Percentiles rank a stretch among this genome's conserved stretches.
These are phyloP conservation scores for Coregonus sp. DNA, from an alignment of 2,797 vertebrate genomes.

Conservation along the genomic window DNA sequence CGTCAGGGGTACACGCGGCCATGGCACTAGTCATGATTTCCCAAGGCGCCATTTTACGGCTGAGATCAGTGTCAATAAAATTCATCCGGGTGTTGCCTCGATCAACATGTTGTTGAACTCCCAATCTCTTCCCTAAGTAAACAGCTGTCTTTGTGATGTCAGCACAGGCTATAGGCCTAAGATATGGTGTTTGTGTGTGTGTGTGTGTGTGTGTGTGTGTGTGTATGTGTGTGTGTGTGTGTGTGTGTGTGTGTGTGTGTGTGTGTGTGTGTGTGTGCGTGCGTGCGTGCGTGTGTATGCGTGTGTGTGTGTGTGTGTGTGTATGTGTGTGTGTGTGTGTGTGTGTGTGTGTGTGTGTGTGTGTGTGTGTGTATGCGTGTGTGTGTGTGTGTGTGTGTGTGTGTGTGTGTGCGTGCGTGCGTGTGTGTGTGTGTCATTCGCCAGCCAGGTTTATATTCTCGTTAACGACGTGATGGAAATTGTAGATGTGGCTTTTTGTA, in stretches of 20 bases:
- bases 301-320: not conserved
- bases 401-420: slow-evolving; percentile 18
- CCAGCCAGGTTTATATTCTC: not conserved
- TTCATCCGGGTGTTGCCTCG: slow-evolving; percentile 79
- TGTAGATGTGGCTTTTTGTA: not conserved
- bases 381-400: not conserved
- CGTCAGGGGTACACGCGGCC: slow-evolving; percentile 68
- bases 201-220: no score
- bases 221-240: no score
- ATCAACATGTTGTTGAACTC: slow-evolving; percentile 81
- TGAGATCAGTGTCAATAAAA: slow-evolving; percentile 87
- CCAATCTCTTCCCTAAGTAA: slow-evolving; percentile 76
- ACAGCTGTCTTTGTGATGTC: slow-evolving; percentile 71
- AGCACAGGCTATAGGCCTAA: slow-evolving; percentile 10
- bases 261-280: no score
- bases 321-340: no score
- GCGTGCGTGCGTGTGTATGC: slow-evolving; percentile 15
- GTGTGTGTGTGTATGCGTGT: no score
- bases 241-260: no score
- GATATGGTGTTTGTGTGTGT: not conserved
- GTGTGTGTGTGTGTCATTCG: slow-evolving; percentile 11
- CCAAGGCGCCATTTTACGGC: slow-evolving; percentile 81
- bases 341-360: no score
- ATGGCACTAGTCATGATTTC: slow-evolving; percentile 83
- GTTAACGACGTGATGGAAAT: not conserved